Conservation (phyloP, 2,797 vertebrate species). For the Spondyliosoma cantharus region DNA sequence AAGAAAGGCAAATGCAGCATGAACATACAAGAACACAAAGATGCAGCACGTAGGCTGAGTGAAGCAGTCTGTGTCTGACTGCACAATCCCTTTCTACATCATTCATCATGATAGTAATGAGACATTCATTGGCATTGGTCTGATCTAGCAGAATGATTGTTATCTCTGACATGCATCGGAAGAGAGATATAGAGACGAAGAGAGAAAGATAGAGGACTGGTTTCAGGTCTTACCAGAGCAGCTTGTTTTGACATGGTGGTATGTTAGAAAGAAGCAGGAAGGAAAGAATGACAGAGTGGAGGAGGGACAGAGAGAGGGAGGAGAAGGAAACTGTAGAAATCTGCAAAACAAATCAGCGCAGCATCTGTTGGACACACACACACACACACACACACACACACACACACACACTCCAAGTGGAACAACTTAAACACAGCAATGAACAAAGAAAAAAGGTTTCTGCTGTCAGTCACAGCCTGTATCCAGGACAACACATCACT, state of each 20-base stretch:
- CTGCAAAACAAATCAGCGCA: conserved; percentile 61
- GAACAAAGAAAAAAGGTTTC: neutral
- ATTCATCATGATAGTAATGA: conserved; percentile 15
- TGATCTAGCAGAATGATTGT: conserved; percentile 21
- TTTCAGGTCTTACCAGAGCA: conserved; percentile 45
- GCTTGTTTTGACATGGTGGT: conserved; percentile 50
- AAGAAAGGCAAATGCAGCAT: conserved; percentile 9
- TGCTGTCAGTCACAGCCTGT: conserved; percentile 18
- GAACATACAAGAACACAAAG: neutral
- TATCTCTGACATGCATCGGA: conserved; percentile 30
- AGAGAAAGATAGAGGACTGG: neutral
- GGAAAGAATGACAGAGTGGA: conserved; percentile 29
- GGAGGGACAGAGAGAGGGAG: conserved; percentile 32
- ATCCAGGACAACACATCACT: conserved; percentile 37
- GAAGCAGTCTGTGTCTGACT: neutral
- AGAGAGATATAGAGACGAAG: neutral
- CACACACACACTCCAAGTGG: conserved; percentile 9
- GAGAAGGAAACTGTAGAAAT: conserved; percentile 39
- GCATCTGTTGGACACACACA: conserved; percentile 4
- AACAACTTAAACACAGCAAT: conserved; percentile 32
- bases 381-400: conserved; percentile 12
- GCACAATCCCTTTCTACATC: neutral
- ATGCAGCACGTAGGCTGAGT: neutral
- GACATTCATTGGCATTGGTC: conserved; percentile 30
- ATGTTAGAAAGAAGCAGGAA: conserved; percentile 43